Base-by-base conservation (phyloP, 2,113 vertebrate genomes). In the Corythornis vintsioides region DNA sequence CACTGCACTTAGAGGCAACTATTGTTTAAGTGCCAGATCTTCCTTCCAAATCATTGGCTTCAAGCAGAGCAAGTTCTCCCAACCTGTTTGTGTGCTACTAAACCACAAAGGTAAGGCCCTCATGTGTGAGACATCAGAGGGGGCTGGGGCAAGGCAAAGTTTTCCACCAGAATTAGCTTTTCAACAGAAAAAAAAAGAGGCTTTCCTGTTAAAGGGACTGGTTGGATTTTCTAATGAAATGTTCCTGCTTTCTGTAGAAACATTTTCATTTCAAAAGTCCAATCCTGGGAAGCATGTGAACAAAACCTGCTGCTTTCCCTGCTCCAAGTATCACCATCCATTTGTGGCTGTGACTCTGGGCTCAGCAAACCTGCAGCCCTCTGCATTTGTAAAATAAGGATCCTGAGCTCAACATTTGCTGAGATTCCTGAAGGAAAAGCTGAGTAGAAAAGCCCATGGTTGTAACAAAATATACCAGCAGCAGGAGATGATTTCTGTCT, bases 1-100 rank as follows among this genome's bases (percentile, higher is more conserved):
- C 55, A 81, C 75, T 13, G 75, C 81, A 0, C 85, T 96, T 19
- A 48, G 22, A 18, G 92, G 91, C 59, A 93, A 83, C 31, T 94
- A 96, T 83, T 97, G 97, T n/a, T 35, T 97, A 31, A 95, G 59
- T 50, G 95, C 96, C 83, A 94, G 94, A 53, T 73, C 94, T 9
- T 52, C 83, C 55, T 79, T 47, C 3, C 74, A 88, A 13, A 88
- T 45, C 45, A 61, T 69, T 10, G 2, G 2, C 14, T 4, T 64
- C 35, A 95, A 95, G 77, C 10, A 88, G 93, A 97, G 96, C 1
- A 7, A 83, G 3, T 96, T 96, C 93, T 97, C 96, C 15, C 57
- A 71, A 15, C 95, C 96, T 0, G 24, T 90, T 21, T 97, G 97
- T 45, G 48, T 95, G 35, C 81, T 76, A 0, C 15, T 97, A 28